phyloP scores from a whole-genome alignment of 2,797 vertebrate species.

The Eospalax fontanierii region DNA sequence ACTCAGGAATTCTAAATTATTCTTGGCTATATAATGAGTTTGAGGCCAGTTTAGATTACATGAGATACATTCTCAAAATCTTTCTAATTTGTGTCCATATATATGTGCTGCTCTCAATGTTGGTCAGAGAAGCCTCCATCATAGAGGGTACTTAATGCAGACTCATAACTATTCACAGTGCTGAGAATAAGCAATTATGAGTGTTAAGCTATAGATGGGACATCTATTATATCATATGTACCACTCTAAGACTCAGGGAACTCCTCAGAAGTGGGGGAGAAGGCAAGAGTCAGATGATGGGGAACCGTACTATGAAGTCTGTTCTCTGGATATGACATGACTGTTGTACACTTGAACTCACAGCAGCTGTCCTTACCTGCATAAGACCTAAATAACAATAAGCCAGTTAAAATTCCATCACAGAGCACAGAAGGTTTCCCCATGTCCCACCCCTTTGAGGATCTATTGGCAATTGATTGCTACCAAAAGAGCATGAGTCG shows the following conservation, averaged over 20 bases:
- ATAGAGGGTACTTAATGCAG: neutral
- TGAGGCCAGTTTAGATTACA: neutral
- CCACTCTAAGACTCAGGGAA: neutral
- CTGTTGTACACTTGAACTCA: neutral
- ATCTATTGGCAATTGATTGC: neutral
- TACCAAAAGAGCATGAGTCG: neutral
- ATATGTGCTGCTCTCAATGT: neutral
- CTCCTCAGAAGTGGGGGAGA: neutral
- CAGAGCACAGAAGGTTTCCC: rapidly evolving
- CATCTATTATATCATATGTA: neutral
- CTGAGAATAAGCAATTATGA: neutral
- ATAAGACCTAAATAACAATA: neutral
- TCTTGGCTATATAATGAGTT: neutral
- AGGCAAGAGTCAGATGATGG: neutral
- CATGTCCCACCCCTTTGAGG: no score
- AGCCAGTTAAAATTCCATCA: neutral
- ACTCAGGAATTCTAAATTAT: neutral
- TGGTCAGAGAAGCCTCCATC: neutral
- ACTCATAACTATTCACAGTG: neutral
- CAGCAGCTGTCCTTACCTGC: neutral
- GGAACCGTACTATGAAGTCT: neutral
- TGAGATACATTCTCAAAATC: neutral
- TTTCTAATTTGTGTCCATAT: neutral
- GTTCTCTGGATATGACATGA: no score
- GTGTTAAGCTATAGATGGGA: neutral